Conservation (phyloP, 2,797 vertebrate species). For the Simalia tracyae region DNA sequence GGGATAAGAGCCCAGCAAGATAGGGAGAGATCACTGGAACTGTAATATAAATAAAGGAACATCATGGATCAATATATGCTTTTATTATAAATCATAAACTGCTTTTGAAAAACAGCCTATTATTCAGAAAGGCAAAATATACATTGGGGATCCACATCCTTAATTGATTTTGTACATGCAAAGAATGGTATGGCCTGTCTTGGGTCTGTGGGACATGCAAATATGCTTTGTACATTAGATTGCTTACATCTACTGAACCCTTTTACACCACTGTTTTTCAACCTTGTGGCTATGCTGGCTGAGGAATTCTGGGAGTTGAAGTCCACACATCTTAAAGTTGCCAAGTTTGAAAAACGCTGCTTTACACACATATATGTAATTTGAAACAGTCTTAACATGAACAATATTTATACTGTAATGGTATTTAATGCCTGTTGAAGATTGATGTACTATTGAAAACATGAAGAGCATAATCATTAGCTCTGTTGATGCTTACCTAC, state of each 20-base stretch:
- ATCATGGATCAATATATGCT: slow-evolving; percentile 44
- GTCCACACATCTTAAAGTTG: neutral
- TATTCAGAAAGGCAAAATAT: neutral
- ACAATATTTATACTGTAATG: neutral
- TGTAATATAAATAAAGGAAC: slow-evolving; percentile 57
- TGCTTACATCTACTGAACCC: neutral
- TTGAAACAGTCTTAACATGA: neutral
- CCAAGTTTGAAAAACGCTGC: neutral
- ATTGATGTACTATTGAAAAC: neutral
- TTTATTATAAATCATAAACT: slow-evolving; percentile 53
- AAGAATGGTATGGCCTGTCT: no score
- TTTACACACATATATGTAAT: neutral
- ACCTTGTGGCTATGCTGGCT: neutral
- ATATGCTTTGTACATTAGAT: neutral
- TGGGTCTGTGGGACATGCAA: neutral
- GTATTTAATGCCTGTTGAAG: neutral
- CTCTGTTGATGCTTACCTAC: neutral
- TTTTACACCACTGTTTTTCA: neutral
- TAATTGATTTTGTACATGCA: neutral
- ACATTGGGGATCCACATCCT: neutral
- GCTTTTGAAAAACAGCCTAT: neutral
- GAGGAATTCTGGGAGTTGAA: neutral
- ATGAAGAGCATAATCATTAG: neutral
- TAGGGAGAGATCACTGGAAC: slow-evolving; percentile 41
- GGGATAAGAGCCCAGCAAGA: neutral